Base-by-base conservation (phyloP, 1,140 invertebrate species). In the Elysia chlorotica region DNA sequence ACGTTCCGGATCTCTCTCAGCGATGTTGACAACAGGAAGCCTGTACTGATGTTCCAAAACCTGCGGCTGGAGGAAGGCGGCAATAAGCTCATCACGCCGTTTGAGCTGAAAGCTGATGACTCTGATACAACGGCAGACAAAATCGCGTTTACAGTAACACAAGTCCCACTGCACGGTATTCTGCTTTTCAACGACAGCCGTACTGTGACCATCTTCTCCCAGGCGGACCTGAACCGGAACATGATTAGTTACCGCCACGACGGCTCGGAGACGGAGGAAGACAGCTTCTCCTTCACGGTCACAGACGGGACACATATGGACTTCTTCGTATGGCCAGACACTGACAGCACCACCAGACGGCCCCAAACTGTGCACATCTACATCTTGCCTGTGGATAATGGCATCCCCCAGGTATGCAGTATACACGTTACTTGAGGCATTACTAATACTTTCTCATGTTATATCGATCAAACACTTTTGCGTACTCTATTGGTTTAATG, bases 81-180 rank as follows among this genome's bases (percentile, higher is more conserved):
- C 54, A 77, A 81, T 37, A 81, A 83, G 65, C 69, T 85, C 0
- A 86, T 89, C 33, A 88, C 88, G 2, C 84, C 86, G 6, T 87
- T 87, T 74, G 87, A 89, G 73, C 75, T 89, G 17, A 83, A 82
- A 63, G 83, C 83, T n/a, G 84, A 85, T 63, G 88, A 89, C 71
- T 67, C 73, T 54, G 88, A 89, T 73, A 88, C 87, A 2, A 41
- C 65, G 30, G 80, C 84, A 31, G 76, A 84, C 19, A 78, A 78
- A 35, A 73, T 88, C 17, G 63, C 76, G n/a, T 87, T 87, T 67
- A 82, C 77, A 4, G 78, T 89, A 2, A 87, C 83, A 0, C 83
- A 84, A 71, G 73, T 79, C 6, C 88, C 88, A n/a, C 65, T 80
- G 0, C 83, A 88, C 76, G 88, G 88, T 3, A 82, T 83, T 21